A percentile compares a stretch with the other conserved stretches of the same genome.
Conservation (phyloP, 2,797 vertebrate species). For the Sebastes matsubarae region DNA sequence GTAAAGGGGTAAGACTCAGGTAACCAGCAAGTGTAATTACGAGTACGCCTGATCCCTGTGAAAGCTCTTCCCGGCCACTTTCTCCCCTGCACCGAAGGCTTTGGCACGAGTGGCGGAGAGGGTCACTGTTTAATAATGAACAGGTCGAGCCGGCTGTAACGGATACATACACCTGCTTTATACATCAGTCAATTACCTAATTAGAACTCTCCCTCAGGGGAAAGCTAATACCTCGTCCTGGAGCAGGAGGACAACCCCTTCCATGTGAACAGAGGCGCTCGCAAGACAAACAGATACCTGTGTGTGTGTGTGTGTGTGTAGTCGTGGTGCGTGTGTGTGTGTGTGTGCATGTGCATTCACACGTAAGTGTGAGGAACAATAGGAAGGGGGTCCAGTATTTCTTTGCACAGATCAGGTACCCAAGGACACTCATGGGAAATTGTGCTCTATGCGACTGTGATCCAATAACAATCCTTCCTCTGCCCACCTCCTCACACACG, state of each 20-base stretch:
- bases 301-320: constrained; percentile 38
- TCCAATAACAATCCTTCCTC: constrained; percentile 53
- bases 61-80: constrained; percentile 74
- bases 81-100: constrained; percentile 68
- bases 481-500: constrained; percentile 57
- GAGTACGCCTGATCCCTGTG: constrained; percentile 66
- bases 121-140: constrained; percentile 88
- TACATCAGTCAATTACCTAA: constrained; percentile 88
- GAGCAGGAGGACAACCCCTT: constrained; percentile 71
- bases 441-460: constrained; percentile 59
- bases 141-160: constrained; percentile 84
- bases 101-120: constrained; percentile 79
- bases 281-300: constrained; percentile 77
- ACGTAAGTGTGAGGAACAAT: constrained; percentile 60
- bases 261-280: constrained; percentile 78
- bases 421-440: constrained; percentile 79
- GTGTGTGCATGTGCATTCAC: constrained; percentile 27
- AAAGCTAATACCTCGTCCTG: constrained; percentile 80
- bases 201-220: constrained; percentile 85
- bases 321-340: not conserved
- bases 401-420: constrained; percentile 75
- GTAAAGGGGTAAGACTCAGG: constrained; percentile 60
- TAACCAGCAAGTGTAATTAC: constrained; percentile 81
- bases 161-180: constrained; percentile 88
- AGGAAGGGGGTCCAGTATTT: constrained; percentile 60